These are phyloP conservation scores for Paraescarpia echinospica DNA, from an alignment of 1,140 invertebrate species.

Conservation along the genomic window DNA sequence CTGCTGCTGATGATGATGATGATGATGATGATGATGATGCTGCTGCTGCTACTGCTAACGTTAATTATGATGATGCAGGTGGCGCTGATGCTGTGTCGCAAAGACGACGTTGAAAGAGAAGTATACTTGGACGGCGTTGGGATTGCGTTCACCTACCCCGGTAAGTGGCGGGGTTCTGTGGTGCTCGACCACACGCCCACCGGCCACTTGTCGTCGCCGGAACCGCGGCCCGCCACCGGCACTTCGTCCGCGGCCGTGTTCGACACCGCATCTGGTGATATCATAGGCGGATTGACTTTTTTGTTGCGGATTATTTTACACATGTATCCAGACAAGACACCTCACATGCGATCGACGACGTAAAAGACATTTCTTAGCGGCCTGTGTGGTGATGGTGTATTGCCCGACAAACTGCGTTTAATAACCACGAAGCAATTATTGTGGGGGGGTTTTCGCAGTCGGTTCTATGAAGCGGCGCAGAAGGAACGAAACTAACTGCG, in stretches of 20 bases:
- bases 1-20: background rate
- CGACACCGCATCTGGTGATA: background rate
- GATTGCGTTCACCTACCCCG: background rate
- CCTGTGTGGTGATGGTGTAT: background rate
- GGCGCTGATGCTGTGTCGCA: background rate
- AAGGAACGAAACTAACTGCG: no score
- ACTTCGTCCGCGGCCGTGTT: no score
- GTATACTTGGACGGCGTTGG: no score
- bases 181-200: background rate
- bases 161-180: background rate
- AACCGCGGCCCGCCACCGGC: no score
- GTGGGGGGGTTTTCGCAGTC: no score
- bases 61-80: background rate
- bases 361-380: background rate
- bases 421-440: no score
- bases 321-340: background rate
- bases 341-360: no score
- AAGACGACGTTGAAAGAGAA: background rate
- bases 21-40: background rate
- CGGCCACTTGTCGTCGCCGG: background rate
- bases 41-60: background rate
- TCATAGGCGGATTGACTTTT: no score
- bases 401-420: no score
- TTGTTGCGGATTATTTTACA: no score
- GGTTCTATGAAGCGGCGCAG: no score